A percentile compares a stretch with the other conserved stretches of the same genome.
Evolutionary conservation across 2,888 invertebrate species (phyloP).

Genomic region (Drosophila fungiperda): DNA sequence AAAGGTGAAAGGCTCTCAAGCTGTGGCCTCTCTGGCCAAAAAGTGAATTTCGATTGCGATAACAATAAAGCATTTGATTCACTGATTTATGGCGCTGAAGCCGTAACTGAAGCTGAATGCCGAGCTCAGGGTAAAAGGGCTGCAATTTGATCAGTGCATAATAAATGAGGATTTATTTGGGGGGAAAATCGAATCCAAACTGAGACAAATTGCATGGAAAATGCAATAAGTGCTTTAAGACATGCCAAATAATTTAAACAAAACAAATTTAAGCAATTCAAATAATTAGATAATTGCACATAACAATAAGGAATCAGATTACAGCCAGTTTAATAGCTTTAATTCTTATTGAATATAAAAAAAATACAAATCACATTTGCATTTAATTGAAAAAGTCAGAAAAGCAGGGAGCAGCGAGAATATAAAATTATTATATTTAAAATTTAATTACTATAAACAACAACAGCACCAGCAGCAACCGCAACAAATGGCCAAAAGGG

Average conservation of each 20-base stretch:
- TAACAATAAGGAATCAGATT: background rate
- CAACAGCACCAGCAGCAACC: conserved; percentile 6
- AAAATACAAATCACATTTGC: conserved; percentile 15
- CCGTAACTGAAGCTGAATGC: background rate
- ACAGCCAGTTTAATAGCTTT: conserved; percentile 19
- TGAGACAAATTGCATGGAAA: conserved; percentile 42
- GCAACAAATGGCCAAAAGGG: conserved; percentile 40
- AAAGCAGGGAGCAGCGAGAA: conserved; percentile 19
- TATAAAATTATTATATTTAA: conserved; percentile 35
- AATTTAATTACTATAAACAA: conserved; percentile 54
- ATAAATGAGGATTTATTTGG: conserved; percentile 32
- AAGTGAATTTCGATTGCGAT: conserved; percentile 57
- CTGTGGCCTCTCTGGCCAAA: conserved; percentile 6
- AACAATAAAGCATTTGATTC: conserved; percentile 72
- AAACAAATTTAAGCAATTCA: conserved; percentile 12
- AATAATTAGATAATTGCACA: background rate
- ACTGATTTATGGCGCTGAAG: conserved; percentile 65
- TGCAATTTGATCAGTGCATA: conserved; percentile 60
- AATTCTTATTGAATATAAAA: conserved; percentile 6
- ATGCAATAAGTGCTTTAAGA: conserved; percentile 6
- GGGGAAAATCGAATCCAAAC: conserved; percentile 22
- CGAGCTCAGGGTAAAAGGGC: conserved; percentile 52
- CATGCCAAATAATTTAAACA: background rate
- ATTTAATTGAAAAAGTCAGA: conserved; percentile 40
- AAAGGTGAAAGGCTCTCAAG: conserved; percentile 73